phyloP scores from a whole-genome alignment of 1,140 invertebrate genomes.

The Nebria ingens region DNA sequence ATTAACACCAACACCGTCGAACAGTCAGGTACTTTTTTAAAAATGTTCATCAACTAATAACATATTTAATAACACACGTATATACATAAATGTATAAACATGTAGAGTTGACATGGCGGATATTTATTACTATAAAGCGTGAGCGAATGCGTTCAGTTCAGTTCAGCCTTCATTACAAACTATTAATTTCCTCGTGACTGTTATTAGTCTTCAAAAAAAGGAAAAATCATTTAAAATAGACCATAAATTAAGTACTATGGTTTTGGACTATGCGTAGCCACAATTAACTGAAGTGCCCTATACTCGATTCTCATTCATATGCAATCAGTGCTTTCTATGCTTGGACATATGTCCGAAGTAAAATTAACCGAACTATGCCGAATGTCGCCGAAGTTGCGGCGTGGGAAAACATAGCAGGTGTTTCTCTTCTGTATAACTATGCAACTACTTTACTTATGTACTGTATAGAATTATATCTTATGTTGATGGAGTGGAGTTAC shows the following conservation, averaged over 20 bases:
- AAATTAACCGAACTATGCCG: not conserved
- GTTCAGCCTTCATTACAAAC: not conserved
- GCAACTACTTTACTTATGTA: constrained; percentile 5
- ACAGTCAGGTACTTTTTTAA: not conserved
- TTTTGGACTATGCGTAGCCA: not conserved
- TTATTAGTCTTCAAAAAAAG: not conserved
- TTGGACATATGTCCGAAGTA: not conserved
- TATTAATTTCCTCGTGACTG: not conserved
- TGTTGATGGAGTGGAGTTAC: not conserved
- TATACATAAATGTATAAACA: too few species aligned
- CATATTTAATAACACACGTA: not conserved
- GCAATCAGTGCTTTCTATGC: constrained; percentile 8
- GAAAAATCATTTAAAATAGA: not conserved
- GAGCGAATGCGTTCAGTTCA: not conserved
- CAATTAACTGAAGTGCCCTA: not conserved
- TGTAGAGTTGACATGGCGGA: too few species aligned
- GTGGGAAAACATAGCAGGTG: constrained; percentile 5
- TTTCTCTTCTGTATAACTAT: not conserved
- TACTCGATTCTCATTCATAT: constrained; percentile 3
- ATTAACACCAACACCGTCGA: not conserved
- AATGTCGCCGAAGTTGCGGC: not conserved
- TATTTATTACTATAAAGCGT: not conserved
- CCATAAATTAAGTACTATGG: constrained; percentile 1
- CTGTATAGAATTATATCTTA: not conserved
- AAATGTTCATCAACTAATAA: not conserved